Percentiles rank a stretch among this genome's conserved stretches.
Evolutionary conservation across 2,797 vertebrate genomes (phyloP).

Genomic region (Manis javanica): DNA sequence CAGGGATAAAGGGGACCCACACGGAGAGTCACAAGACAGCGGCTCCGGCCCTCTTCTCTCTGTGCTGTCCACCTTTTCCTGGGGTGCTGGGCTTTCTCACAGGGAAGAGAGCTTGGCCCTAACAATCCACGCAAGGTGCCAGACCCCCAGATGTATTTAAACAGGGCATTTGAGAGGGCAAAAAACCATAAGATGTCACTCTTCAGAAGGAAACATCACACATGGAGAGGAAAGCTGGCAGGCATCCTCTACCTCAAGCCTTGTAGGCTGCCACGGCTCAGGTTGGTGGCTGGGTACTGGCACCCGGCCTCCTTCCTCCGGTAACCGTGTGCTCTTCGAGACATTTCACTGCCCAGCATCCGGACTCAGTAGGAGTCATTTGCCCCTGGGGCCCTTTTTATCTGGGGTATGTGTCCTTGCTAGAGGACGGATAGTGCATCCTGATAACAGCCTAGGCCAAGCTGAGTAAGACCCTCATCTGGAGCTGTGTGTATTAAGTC

Average conservation of each 20-base stretch:
- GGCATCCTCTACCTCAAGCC: background rate
- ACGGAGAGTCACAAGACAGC: accelerated
- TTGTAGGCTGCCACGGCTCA: background rate
- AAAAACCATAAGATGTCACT: background rate
- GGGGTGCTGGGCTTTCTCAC: background rate
- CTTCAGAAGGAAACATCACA: accelerated
- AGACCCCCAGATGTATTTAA: background rate
- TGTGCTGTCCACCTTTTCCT: accelerated
- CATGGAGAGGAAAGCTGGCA: accelerated
- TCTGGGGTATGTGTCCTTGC: too few relatives aligned
- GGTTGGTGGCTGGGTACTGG: background rate
- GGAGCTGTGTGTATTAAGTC: background rate
- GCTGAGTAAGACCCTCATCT: accelerated
- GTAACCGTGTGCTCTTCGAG: background rate
- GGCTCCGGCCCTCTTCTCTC: accelerated
- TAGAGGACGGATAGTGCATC: accelerated
- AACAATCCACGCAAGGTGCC: accelerated
- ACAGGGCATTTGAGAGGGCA: background rate
- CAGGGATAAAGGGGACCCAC: background rate
- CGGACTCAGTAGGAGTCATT: background rate
- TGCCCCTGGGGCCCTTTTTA: background rate
- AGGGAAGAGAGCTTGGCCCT: too few relatives aligned
- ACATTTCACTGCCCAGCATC: background rate
- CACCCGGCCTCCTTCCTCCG: accelerated
- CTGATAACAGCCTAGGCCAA: background rate